Percentiles rank a stretch among this genome's conserved stretches.
Evolutionary conservation across 2,888 invertebrate genomes (phyloP).

Genomic region (Dioctria linearis): DNA sequence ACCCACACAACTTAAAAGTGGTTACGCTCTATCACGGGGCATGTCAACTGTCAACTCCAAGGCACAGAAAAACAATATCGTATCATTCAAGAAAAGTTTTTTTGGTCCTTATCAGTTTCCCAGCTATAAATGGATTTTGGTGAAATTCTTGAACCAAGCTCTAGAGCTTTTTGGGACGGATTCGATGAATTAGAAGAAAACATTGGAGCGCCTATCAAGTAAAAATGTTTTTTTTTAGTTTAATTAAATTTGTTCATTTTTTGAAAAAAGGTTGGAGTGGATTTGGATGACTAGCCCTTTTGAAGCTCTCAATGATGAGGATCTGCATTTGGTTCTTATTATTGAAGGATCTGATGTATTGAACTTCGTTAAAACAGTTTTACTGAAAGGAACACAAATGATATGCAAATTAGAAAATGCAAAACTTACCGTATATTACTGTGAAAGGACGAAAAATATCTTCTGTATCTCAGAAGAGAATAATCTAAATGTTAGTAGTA

Average conservation of each 20-base stretch:
- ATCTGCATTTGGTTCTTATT: constrained; percentile 62
- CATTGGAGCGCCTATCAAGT: constrained; percentile 20
- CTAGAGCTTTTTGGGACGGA: constrained; percentile 70
- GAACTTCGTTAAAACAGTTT: constrained; percentile 63
- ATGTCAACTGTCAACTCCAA: too few species aligned
- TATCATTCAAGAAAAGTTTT: too few species aligned
- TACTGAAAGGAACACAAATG: constrained; percentile 61
- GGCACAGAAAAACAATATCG: too few species aligned
- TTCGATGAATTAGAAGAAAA: constrained; percentile 66
- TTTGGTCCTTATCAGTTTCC: too few species aligned
- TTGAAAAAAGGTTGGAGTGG: constrained; percentile 54
- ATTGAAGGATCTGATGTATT: constrained; percentile 65
- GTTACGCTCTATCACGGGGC: too few species aligned
- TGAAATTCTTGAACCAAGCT: constrained; percentile 68
- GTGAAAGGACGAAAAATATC: constrained; percentile 57
- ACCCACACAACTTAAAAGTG: too few species aligned
- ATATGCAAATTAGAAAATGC: constrained; percentile 63
- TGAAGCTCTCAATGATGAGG: not conserved
- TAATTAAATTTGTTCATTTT: not conserved
- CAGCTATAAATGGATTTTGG: constrained; percentile 64
- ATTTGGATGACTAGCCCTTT: constrained; percentile 33
- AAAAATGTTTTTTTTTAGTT: not conserved
- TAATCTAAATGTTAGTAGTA: constrained; percentile 66
- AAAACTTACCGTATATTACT: constrained; percentile 56
- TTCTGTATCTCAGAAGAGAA: constrained; percentile 65